These are phyloP conservation scores for Megalonaias nervosa DNA, from an alignment of 1,140 invertebrate species.

Conservation along the genomic window DNA sequence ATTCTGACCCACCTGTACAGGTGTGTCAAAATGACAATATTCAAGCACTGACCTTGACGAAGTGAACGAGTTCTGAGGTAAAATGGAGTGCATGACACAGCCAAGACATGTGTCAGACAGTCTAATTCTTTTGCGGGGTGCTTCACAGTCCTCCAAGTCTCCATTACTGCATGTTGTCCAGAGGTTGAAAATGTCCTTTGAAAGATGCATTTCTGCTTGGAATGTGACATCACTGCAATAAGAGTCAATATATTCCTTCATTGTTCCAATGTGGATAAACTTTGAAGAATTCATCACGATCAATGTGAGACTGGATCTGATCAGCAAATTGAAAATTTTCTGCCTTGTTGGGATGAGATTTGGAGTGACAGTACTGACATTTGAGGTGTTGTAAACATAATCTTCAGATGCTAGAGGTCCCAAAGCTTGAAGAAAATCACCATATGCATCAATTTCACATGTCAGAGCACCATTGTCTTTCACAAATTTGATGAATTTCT, in stretches of 20 bases:
- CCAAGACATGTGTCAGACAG: slow-evolving; percentile 39
- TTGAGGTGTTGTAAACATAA: slow-evolving; percentile 61
- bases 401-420: slow-evolving; percentile 61
- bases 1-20: slow-evolving; percentile 59
- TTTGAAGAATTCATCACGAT: slow-evolving; percentile 70
- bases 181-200: slow-evolving; percentile 57
- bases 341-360: slow-evolving; percentile 51
- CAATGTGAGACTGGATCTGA: slow-evolving; percentile 61
- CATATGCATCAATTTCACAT: slow-evolving; percentile 74
- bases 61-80: slow-evolving; percentile 44
- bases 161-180: slow-evolving; percentile 32
- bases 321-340: slow-evolving; percentile 64
- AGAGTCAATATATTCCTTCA: slow-evolving; percentile 71
- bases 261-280: slow-evolving; percentile 74
- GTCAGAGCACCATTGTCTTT: slow-evolving; percentile 56
- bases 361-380: slow-evolving; percentile 53
- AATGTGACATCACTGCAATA: slow-evolving; percentile 62
- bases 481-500: slow-evolving; percentile 66
- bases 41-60: slow-evolving; percentile 64
- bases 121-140: slow-evolving; percentile 11
- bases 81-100: slow-evolving; percentile 63
- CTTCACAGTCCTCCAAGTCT: not conserved
- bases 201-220: slow-evolving; percentile 56
- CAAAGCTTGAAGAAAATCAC: slow-evolving; percentile 73
- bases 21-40: slow-evolving; percentile 67